Evolutionary conservation across 1,140 invertebrate genomes (phyloP).

Genomic region (Drosophila funebris): DNA sequence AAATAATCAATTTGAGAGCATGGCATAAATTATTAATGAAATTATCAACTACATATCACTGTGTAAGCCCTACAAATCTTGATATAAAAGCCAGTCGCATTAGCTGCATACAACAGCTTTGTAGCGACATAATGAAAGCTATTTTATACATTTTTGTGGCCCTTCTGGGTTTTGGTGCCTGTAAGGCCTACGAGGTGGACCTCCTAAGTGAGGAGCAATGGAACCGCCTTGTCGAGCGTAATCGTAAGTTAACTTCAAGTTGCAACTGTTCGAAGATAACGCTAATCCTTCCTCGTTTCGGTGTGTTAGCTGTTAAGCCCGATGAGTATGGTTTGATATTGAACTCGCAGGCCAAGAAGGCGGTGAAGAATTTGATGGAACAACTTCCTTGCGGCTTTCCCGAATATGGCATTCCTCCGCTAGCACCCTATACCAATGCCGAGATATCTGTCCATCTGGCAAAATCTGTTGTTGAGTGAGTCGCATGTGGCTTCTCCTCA

Average conservation of each 20-base stretch:
- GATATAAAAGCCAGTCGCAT: slow-evolving; percentile 58
- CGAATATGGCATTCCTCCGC: slow-evolving; percentile 69
- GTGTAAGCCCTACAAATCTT: not conserved
- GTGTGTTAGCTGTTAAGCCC: slow-evolving; percentile 37
- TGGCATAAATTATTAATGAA: slow-evolving; percentile 38
- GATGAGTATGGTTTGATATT: slow-evolving; percentile 68
- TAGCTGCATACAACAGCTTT: slow-evolving; percentile 23
- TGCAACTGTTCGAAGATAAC: not conserved
- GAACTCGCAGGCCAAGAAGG: slow-evolving; percentile 74
- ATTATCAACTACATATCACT: slow-evolving; percentile 15
- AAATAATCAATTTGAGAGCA: slow-evolving; percentile 33
- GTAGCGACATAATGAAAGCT: slow-evolving; percentile 60
- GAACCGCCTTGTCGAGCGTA: slow-evolving; percentile 53
- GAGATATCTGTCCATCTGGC: slow-evolving; percentile 67
- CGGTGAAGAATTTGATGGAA: slow-evolving; percentile 53
- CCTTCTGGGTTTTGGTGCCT: slow-evolving; percentile 57
- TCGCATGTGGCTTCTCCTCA: not conserved
- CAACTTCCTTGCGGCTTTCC: slow-evolving; percentile 78
- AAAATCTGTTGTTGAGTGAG: slow-evolving; percentile 73
- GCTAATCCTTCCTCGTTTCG: not conserved
- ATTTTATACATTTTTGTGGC: slow-evolving; percentile 60
- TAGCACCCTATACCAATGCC: slow-evolving; percentile 78
- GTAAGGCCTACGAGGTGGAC: slow-evolving; percentile 65
- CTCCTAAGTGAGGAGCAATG: slow-evolving; percentile 65
- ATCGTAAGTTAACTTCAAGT: slow-evolving; percentile 53